These are phyloP conservation scores for Bursaphelenchus mucronatus DNA, from an alignment of 1,140 invertebrate genomes.

Conservation along the genomic window DNA sequence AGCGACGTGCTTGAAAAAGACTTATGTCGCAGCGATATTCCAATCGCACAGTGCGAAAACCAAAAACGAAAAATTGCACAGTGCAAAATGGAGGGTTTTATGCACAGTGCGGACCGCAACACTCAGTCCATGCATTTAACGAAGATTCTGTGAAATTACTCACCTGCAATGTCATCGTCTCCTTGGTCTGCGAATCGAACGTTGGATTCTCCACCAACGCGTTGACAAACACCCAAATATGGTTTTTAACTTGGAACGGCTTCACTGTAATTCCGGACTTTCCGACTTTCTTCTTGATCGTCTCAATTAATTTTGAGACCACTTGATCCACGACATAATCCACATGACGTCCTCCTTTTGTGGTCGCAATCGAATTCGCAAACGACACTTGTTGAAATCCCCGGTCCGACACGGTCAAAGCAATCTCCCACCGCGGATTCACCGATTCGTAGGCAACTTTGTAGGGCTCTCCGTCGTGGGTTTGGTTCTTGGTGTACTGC, in stretches of 20 bases:
- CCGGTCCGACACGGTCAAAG: conserved; percentile 77
- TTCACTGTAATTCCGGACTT: conserved; percentile 75
- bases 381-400: conserved; percentile 96
- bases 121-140: too few species aligned
- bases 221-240: conserved; percentile 97
- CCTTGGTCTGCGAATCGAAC: conserved; percentile 98
- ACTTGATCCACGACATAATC: conserved; percentile 87
- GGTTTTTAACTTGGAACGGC: conserved; percentile 85
- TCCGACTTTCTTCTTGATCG: conserved; percentile 74
- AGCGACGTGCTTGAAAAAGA: too few species aligned
- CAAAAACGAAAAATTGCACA: too few species aligned
- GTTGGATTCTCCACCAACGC: conserved; percentile 97
- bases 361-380: conserved; percentile 98
- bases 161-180: conserved; percentile 81
- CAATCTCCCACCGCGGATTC: conserved; percentile 90
- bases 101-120: too few species aligned
- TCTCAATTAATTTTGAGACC: conserved; percentile 78
- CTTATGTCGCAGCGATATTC: too few species aligned
- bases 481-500: conserved; percentile 78
- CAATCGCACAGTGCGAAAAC: too few species aligned
- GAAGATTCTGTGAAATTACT: too few species aligned
- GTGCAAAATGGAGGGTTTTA: too few species aligned
- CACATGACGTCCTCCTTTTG: conserved; percentile 95
- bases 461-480: conserved; percentile 74
- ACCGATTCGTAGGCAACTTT: conserved; percentile 82